Conservation (phyloP, 2,113 vertebrate species). For the Syngnathus floridae region DNA sequence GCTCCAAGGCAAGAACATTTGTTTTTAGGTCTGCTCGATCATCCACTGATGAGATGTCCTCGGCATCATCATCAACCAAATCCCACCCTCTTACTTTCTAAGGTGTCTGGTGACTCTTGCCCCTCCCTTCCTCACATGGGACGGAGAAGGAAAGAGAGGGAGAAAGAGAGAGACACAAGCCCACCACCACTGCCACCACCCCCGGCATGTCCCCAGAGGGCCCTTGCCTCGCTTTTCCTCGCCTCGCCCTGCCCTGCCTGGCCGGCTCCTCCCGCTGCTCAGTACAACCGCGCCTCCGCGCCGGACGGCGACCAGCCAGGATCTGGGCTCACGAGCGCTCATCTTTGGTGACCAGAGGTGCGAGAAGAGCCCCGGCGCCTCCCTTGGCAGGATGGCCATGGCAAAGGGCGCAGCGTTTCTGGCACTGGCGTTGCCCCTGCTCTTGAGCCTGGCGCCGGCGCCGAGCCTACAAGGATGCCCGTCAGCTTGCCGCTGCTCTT, state of each 20-base stretch:
- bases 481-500: constrained; percentile 66
- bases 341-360: constrained; percentile 16
- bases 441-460: constrained; percentile 42
- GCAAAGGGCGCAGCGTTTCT: constrained; percentile 13
- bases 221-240: constrained; percentile 44
- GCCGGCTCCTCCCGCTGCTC: constrained; percentile 61
- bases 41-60: constrained; percentile 28
- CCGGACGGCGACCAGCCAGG: constrained; percentile 59
- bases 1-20: neutral
- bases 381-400: constrained; percentile 42
- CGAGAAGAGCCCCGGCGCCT: constrained; percentile 18
- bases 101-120: constrained; percentile 73
- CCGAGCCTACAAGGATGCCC: constrained; percentile 57
- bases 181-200: constrained; percentile 61
- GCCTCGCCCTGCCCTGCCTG: constrained; percentile 28
- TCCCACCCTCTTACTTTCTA: constrained; percentile 14
- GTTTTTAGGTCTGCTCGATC: neutral
- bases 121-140: constrained; percentile 62
- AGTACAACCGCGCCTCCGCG: constrained; percentile 63
- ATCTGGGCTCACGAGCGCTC: constrained; percentile 39
- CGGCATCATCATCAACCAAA: constrained; percentile 33
- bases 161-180: constrained; percentile 47
- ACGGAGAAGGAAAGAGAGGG: constrained; percentile 53
- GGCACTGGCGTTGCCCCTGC: constrained; percentile 41
- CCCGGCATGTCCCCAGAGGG: constrained; percentile 67